A percentile compares a stretch with the other conserved stretches of the same genome.
Evolutionary conservation across 1,140 invertebrate species (phyloP).

Genomic region (Bombus confusus): DNA sequence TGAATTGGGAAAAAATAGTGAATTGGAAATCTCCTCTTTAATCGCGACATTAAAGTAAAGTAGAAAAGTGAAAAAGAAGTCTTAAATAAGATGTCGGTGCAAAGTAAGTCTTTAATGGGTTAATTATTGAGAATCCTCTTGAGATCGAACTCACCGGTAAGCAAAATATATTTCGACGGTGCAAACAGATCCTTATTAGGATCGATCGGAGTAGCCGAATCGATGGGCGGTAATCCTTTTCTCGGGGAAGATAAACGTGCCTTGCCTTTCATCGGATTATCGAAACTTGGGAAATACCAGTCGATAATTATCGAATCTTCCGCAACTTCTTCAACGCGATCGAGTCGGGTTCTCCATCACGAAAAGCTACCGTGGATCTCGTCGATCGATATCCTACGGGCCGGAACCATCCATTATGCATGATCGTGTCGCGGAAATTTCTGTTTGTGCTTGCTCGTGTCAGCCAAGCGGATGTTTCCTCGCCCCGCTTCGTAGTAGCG

Average conservation of each 20-base stretch:
- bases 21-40: too few species aligned
- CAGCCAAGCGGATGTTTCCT: slow-evolving; percentile 3
- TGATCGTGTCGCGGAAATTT: slow-evolving; percentile 35
- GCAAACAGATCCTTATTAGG: not conserved
- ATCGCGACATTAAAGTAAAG: too few species aligned
- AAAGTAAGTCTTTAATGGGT: not conserved
- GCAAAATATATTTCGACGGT: not conserved
- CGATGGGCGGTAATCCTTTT: not conserved
- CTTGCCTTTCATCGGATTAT: not conserved
- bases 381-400: slow-evolving; percentile 25
- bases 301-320: slow-evolving; percentile 27
- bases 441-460: slow-evolving; percentile 40
- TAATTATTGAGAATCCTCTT: slow-evolving; percentile 1
- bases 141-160: not conserved
- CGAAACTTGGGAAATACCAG: not conserved
- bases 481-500: not conserved
- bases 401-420: slow-evolving; percentile 37
- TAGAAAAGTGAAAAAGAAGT: too few species aligned
- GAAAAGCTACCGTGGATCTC: slow-evolving; percentile 7
- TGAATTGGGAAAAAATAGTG: too few species aligned
- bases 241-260: not conserved
- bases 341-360: not conserved
- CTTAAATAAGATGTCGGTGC: too few species aligned
- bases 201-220: not conserved
- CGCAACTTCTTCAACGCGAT: slow-evolving; percentile 21